These are phyloP conservation scores for Lepidurus couesii DNA, from an alignment of 1,140 invertebrate species.

Conservation along the genomic window DNA sequence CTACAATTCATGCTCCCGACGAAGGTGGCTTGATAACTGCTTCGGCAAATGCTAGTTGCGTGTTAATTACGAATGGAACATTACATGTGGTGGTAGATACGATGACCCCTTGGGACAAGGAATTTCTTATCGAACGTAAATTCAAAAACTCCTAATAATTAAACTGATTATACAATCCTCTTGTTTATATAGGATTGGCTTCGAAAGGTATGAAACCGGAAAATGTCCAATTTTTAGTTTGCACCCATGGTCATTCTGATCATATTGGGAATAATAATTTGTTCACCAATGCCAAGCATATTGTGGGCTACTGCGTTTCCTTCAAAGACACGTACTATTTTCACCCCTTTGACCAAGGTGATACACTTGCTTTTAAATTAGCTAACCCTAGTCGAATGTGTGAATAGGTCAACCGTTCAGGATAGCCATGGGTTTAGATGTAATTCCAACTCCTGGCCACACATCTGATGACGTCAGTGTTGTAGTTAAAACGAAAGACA, in stretches of 20 bases:
- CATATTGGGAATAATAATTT: constrained; percentile 91
- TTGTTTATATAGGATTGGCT: constrained; percentile 53
- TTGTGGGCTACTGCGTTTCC: constrained; percentile 73
- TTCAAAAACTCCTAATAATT: constrained; percentile 33
- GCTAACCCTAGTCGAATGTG: neutral
- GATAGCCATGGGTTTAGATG: constrained; percentile 58
- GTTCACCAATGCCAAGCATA: constrained; percentile 78
- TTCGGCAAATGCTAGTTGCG: neutral
- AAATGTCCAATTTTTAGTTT: constrained; percentile 73
- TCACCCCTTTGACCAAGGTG: constrained; percentile 56
- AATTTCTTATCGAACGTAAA: constrained; percentile 53
- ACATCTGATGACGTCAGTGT: constrained; percentile 78
- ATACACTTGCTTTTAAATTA: constrained; percentile 1
- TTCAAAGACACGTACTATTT: constrained; percentile 56
- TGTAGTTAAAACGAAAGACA: constrained; percentile 55
- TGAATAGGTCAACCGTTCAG: constrained; percentile 48
- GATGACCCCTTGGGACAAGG: constrained; percentile 80
- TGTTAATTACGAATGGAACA: constrained; percentile 38
- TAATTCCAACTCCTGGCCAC: constrained; percentile 83
- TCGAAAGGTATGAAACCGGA: constrained; percentile 53
- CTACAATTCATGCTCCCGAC: neutral
- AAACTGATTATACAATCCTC: constrained; percentile 30
- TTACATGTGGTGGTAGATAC: constrained; percentile 79
- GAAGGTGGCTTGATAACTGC: neutral
- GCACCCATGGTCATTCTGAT: constrained; percentile 87